Evolutionary conservation across 2,888 invertebrate species (phyloP), one percentile per base, ranked within the genome.

Genomic region (Osedax frankpressi): DNA sequence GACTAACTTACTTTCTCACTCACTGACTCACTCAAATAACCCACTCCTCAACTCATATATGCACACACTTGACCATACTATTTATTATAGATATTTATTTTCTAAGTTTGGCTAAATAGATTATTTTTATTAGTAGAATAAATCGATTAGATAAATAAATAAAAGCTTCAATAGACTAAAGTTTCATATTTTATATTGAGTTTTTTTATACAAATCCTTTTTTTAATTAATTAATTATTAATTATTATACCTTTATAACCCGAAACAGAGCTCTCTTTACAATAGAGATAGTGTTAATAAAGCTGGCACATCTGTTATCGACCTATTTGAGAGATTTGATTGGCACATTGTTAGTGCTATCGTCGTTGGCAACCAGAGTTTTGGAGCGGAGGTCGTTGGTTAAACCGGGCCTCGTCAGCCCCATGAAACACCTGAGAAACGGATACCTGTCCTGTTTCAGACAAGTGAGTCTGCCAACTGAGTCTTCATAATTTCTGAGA

Each of bases 251-350:
- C n/a, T n/a, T 19, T 59, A 19, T 59, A 19, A 19, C n/a, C n/a
- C n/a, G n/a, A n/a, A n/a, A 90, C 74, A 91, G 92, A 81, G 90
- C 92, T 81, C 90, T 85, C 60, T 80, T 80, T 72, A 82, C 83
- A 2, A 77, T 84, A 27, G 80, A 81, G 26, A 75, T 81, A 70
- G 80, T 85, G 6, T 77, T 82, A 27, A 79, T 81, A 77, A 83
- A 84, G 75, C 78, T 94, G 79, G 92, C 84, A 0, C 91, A 90
- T 2, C 88, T 90, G 72, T 88, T 93, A 70, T 86, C 88, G 1
- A 85, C 87, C 70, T 86, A 91, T 71, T 84, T 92, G 14, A 87
- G 88, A 0, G 89, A 89, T 77, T 85, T 94, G 65, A 85, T 93
- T 0, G 90, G 90, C 78, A 86, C 93, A 71, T 85, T 92, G 28